phyloP scores from a whole-genome alignment of 2,888 invertebrate genomes.

The Chrysopilus asiliformis region DNA sequence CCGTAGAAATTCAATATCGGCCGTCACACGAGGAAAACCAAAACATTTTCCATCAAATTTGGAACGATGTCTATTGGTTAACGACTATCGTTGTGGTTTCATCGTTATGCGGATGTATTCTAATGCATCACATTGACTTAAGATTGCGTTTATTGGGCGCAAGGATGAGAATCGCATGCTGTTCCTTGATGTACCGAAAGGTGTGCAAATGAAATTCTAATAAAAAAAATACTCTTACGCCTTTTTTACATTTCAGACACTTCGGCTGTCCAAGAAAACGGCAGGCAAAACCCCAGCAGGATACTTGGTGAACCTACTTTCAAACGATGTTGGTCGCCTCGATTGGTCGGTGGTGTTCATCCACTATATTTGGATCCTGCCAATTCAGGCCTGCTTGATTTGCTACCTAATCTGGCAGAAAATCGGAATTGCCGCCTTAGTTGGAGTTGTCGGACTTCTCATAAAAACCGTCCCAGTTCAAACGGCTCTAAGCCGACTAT shows the following conservation, averaged over 20 bases:
- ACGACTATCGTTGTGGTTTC: constrained; percentile 27
- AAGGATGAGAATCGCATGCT: constrained; percentile 51
- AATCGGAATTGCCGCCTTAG: constrained; percentile 57
- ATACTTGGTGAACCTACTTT: constrained; percentile 82
- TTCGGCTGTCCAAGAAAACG: constrained; percentile 54
- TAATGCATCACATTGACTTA: constrained; percentile 36
- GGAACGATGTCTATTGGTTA: constrained; percentile 30
- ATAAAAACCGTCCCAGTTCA: constrained; percentile 72
- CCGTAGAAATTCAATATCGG: too few relatives aligned
- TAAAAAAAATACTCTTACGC: too few relatives aligned
- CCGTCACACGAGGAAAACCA: too few relatives aligned
- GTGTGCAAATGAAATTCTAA: too few relatives aligned
- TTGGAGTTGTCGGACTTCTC: constrained; percentile 66
- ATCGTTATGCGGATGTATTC: constrained; percentile 26
- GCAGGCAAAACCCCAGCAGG: constrained; percentile 65
- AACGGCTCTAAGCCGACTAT: constrained; percentile 36
- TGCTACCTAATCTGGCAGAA: constrained; percentile 65
- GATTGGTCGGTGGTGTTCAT: constrained; percentile 72
- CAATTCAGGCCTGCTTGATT: constrained; percentile 48
- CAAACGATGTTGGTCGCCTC: constrained; percentile 87
- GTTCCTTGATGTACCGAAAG: constrained; percentile 54
- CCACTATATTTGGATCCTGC: constrained; percentile 81
- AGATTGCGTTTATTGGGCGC: constrained; percentile 41
- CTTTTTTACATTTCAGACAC: constrained; percentile 37
- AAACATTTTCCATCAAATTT: constrained; percentile 15